Base-by-base conservation (phyloP, 1,140 invertebrate species). In the Drosophila asahinai region DNA sequence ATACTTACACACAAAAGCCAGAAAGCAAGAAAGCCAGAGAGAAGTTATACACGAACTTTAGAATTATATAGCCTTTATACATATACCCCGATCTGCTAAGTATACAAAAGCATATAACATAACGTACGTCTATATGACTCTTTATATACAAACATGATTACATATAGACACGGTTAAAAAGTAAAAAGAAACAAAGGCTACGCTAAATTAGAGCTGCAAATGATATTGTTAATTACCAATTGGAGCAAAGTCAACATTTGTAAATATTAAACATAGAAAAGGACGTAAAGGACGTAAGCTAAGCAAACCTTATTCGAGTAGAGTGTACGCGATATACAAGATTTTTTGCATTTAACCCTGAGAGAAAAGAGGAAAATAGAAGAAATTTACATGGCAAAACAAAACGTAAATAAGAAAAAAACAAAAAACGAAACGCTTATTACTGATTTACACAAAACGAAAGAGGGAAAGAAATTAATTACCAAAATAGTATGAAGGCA, bases 271-370 rank as follows among this genome's bases (percentile, higher is more conserved):
- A 40, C 58, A 55, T 63, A 48, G 54, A 51, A 30, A 55, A 55
- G 52, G 45, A 47, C 5, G 22, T 38, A 40, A 19, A 30, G 63
- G 51, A 71, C 64, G 48, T 64, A 63, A 71, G 14, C 14, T 72
- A 61, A 78, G 54, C 27, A 65, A 84, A 75, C 49, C 57, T 30
- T 59, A 83, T 71, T 57, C 51, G 22, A 63, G 75, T 68, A 66
- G 77, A 71, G 75, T 86, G 73, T 89, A 89, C 72, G 76, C 55
- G 65, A 71, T 57, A 71, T 65, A 87, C 72, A 83, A 60, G 82
- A 80, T 89, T 78, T 83, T 87, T 89, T 84, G 86, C 86, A 90
- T 89, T 89, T 90, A 89, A 84, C 65, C 81, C 51, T 25, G 54
- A 64, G 55, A 80, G 64, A 54, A 62, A 54, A 62, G 27, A 54